Evolutionary conservation across 2,113 vertebrate genomes (phyloP), one percentile per base, ranked within the genome.

Genomic region (Rhynchomys soricoides): DNA sequence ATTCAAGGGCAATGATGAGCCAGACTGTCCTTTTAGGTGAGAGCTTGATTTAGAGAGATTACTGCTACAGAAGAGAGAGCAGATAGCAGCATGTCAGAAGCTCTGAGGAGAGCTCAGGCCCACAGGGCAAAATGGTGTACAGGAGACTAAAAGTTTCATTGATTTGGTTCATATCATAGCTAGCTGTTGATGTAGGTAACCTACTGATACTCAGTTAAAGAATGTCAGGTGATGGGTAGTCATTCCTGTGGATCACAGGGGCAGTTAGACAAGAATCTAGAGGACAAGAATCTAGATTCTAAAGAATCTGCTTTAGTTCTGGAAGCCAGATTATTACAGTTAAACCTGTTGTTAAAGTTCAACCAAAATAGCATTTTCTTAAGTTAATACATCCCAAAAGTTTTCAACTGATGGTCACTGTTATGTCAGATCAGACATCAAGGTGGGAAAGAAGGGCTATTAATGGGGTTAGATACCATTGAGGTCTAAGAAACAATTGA

Each of bases 181-280:
- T 31, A 17, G 7, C 57, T 10, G 7, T 29, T 83, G 26, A 24
- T 64, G 13, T 1, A 45, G 0, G 7, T 10, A 62, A 45, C 57
- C 12, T 31, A 15, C 17, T 22, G 21, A 16, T 64, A 15, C 40
- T 64, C 7, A 6, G 40, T 43, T 64, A 21, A 34, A 85, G 8
- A 81, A 22, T 81, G 8, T 34, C 48, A 81, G 78, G 48, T 12
- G 50, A 37, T 55, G 78, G 7, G 24, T 13, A 48, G 59, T 29
- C 29, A 48, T 66, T 48, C 29, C 16, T 11, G 10, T 2, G 1
- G 29, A 0, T 66, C 43, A 66, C 0, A 0, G 3, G 6, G 16
- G 5, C 26, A 9, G 2, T 9, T 31, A 45, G 57, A 64, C 15
- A 48, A 21, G 2, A 10, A 66, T 34, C 40, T 86, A 66, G 40